Conservation (phyloP, 2,888 invertebrate genomes). For the Fragum fragum region DNA sequence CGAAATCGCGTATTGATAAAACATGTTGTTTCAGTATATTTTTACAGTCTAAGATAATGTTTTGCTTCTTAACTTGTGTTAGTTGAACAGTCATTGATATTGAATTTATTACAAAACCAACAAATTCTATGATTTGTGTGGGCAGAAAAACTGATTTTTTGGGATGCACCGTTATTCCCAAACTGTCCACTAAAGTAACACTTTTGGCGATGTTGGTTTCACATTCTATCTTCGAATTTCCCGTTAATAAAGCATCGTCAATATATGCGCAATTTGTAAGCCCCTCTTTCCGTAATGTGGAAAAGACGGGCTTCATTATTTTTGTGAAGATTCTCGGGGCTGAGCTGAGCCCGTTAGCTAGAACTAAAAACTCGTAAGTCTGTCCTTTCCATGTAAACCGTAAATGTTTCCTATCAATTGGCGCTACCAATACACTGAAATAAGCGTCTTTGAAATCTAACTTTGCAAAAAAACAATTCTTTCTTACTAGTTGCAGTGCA, state of each 20-base stretch:
- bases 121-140: conserved; percentile 35
- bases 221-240: conserved; percentile 21
- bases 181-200: conserved; percentile 12
- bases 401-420: conserved; percentile 54
- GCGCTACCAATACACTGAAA: conserved; percentile 51
- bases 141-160: conserved; percentile 49
- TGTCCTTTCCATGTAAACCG: conserved; percentile 56
- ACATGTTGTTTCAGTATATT: background rate
- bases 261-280: conserved; percentile 40
- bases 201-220: conserved; percentile 28
- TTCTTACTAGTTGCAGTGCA: conserved; percentile 41
- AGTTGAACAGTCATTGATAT: conserved; percentile 19
- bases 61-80: background rate
- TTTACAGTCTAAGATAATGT: background rate
- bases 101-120: conserved; percentile 46
- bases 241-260: conserved; percentile 42
- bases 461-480: conserved; percentile 51
- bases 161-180: conserved; percentile 56
- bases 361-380: conserved; percentile 40
- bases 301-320: conserved; percentile 54
- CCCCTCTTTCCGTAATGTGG: conserved; percentile 43
- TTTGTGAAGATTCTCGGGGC: conserved; percentile 62
- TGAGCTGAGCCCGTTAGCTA: conserved; percentile 56
- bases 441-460: conserved; percentile 61
- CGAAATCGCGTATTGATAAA: conserved; percentile 45